These are phyloP conservation scores for Calliphora vicina DNA, from an alignment of 1,140 invertebrate species.

Conservation along the genomic window DNA sequence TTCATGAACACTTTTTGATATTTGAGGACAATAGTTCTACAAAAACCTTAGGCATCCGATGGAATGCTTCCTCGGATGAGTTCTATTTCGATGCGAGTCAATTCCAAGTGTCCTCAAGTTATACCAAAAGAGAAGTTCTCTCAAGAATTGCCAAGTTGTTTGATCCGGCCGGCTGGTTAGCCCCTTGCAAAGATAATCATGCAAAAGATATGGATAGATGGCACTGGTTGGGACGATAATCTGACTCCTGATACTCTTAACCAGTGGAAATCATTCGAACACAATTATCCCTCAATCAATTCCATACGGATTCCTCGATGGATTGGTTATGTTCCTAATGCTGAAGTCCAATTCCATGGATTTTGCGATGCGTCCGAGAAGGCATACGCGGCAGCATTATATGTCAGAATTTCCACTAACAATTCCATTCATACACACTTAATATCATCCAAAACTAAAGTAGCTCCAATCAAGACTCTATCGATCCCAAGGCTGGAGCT, in stretches of 20 bases:
- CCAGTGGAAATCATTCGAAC: too few relatives aligned
- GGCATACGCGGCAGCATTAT: slow-evolving; percentile 56
- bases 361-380: slow-evolving; percentile 58
- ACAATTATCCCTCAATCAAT: too few relatives aligned
- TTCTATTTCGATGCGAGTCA: slow-evolving; percentile 46
- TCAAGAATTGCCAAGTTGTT: slow-evolving; percentile 46
- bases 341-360: slow-evolving; percentile 43
- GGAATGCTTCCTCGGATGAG: neutral
- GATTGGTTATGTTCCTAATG: slow-evolving; percentile 40
- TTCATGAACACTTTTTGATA: slow-evolving; percentile 21
- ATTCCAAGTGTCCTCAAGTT: neutral
- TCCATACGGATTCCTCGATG: too few relatives aligned
- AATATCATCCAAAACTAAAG: slow-evolving; percentile 33
- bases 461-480: slow-evolving; percentile 52
- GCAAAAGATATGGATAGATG: too few relatives aligned
- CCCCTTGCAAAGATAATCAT: slow-evolving; percentile 62
- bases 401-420: slow-evolving; percentile 45
- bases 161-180: slow-evolving; percentile 61
- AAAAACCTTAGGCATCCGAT: slow-evolving; percentile 39
- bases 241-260: slow-evolving; percentile 38
- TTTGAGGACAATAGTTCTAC: slow-evolving; percentile 34
- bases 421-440: neutral
- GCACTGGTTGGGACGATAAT: too few relatives aligned
- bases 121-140: slow-evolving; percentile 32
- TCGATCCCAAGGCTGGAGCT: slow-evolving; percentile 56